phyloP scores from a whole-genome alignment of 2,797 vertebrate genomes.

The Lemur catta region DNA sequence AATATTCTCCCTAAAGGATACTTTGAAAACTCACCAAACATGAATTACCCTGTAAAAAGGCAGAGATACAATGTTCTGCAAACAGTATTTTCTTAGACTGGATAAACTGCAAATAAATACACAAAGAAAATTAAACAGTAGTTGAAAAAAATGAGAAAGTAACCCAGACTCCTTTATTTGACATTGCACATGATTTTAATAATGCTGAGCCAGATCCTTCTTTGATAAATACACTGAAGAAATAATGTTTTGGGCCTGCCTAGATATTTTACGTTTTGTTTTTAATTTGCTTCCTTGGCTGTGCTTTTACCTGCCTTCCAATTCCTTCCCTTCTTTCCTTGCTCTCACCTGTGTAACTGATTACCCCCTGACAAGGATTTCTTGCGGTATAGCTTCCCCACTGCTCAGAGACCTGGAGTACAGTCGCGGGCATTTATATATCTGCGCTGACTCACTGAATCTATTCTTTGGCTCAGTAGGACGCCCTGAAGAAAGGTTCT shows the following conservation, averaged over 20 bases:
- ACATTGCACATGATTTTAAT: conserved; percentile 15
- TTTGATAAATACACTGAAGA: background rate
- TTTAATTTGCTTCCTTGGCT: background rate
- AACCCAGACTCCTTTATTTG: conserved; percentile 26
- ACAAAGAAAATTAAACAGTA: background rate
- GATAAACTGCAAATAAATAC: conserved; percentile 45
- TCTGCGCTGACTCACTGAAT: background rate
- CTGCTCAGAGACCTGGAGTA: background rate
- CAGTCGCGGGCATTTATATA: background rate
- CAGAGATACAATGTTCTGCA: background rate
- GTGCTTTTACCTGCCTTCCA: background rate
- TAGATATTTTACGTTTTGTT: background rate
- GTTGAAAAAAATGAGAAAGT: background rate
- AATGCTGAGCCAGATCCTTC: background rate
- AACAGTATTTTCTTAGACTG: conserved; percentile 26
- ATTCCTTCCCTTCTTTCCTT: background rate
- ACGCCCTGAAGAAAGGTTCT: conserved; percentile 57
- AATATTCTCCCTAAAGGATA: conserved; percentile 67
- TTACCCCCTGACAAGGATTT: conserved; percentile 13
- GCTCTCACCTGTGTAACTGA: conserved; percentile 14
- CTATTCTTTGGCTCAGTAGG: conserved; percentile 57
- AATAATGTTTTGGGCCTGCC: background rate
- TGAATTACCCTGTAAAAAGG: conserved; percentile 37
- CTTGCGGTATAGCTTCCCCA: conserved; percentile 12
- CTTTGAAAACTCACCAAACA: conserved; percentile 72